Evolutionary conservation across 2,888 invertebrate genomes (phyloP).

Genomic region (Tuta absoluta): DNA sequence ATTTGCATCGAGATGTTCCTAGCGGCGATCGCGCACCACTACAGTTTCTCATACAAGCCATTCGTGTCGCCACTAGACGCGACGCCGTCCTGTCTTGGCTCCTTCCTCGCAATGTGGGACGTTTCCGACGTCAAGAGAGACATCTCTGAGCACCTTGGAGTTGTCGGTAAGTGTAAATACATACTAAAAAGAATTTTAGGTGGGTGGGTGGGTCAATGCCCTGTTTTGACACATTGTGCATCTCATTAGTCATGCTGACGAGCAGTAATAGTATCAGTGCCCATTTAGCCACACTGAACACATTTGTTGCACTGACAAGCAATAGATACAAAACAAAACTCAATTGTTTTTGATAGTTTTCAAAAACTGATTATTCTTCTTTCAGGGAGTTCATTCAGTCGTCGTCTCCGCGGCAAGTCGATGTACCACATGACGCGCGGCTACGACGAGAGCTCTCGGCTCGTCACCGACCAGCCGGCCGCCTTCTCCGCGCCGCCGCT

Average conservation of each 20-base stretch:
- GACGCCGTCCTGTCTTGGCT: slow-evolving; percentile 85
- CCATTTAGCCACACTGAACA: too few relatives aligned
- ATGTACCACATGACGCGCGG: slow-evolving; percentile 88
- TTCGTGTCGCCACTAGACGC: slow-evolving; percentile 82
- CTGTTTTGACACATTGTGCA: too few relatives aligned
- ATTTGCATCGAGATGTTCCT: slow-evolving; percentile 99
- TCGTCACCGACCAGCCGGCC: slow-evolving; percentile 56
- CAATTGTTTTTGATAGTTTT: neutral
- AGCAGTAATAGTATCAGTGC: too few relatives aligned
- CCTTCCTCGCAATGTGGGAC: slow-evolving; percentile 96
- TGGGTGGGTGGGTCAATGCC: neutral
- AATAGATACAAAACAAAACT: neutral
- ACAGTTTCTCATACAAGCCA: slow-evolving; percentile 96
- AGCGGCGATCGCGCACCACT: slow-evolving; percentile 97
- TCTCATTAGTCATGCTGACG: too few relatives aligned
- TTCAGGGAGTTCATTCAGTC: slow-evolving; percentile 87
- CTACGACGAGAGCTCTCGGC: slow-evolving; percentile 80
- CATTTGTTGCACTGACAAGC: neutral
- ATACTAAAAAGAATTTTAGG: neutral
- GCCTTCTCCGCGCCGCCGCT: slow-evolving; percentile 65
- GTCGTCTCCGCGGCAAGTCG: slow-evolving; percentile 88
- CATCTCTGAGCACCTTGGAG: slow-evolving; percentile 95
- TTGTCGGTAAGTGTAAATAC: slow-evolving; percentile 84
- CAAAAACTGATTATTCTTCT: neutral
- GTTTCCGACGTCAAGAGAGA: slow-evolving; percentile 97